These are phyloP conservation scores for Creontiades dilutus DNA, from an alignment of 2,888 invertebrate genomes.

Conservation along the genomic window DNA sequence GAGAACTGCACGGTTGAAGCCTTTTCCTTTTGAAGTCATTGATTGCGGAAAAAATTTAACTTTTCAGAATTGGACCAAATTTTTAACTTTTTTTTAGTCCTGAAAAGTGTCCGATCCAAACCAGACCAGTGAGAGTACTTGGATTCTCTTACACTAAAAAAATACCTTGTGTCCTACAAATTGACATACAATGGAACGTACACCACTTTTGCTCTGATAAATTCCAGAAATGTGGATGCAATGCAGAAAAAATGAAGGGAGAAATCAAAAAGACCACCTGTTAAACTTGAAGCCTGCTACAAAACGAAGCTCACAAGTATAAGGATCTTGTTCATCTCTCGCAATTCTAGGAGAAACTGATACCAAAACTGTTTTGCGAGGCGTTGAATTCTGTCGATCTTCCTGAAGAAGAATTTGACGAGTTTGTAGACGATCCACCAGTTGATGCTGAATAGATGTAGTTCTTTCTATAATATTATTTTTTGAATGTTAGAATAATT, in stretches of 20 bases:
- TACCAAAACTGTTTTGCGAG: too few relatives aligned
- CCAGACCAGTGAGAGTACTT: too few relatives aligned
- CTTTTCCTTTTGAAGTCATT: not conserved
- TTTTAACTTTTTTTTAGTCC: too few relatives aligned
- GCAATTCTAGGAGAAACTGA: not conserved
- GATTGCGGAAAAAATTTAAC: not conserved
- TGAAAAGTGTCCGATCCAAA: too few relatives aligned
- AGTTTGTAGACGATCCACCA: too few relatives aligned
- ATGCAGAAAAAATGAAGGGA: too few relatives aligned
- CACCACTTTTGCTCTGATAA: not conserved
- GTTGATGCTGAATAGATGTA: not conserved
- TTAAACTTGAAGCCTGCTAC: too few relatives aligned
- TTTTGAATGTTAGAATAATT: slow-evolving; percentile 19
- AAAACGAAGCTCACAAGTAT: not conserved
- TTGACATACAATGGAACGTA: not conserved
- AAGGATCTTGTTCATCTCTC: not conserved
- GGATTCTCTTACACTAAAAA: too few relatives aligned
- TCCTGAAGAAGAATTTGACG: too few relatives aligned
- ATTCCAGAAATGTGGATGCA: not conserved
- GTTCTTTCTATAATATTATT: slow-evolving; percentile 16
- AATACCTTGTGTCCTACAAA: not conserved
- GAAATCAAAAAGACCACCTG: too few relatives aligned
- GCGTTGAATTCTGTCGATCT: too few relatives aligned
- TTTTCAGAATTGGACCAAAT: not conserved
- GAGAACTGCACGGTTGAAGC: not conserved